Evolutionary conservation across 2,888 invertebrate species (phyloP), one percentile per base, ranked within the genome.

Genomic region (Arctia plantaginis): DNA sequence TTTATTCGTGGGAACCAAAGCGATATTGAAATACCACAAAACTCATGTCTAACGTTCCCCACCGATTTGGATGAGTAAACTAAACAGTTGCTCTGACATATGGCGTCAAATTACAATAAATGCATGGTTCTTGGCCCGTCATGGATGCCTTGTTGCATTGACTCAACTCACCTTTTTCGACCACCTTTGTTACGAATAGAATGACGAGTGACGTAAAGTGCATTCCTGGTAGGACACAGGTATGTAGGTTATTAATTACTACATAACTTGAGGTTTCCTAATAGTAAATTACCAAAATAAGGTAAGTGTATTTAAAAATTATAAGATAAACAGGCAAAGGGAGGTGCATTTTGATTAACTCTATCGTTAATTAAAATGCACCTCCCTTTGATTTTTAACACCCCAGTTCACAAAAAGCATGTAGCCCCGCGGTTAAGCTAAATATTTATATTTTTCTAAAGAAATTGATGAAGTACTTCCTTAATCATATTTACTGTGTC

Each of bases 81-180:
- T 27, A 39, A 78, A 77, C 86, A 81, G 84, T 84, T 84, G 85
- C 62, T 2, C 67, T 44, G 79, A 71, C 85, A 85, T 85, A 82
- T 81, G 84, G 84, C 62, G 59, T 30, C 67, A 66, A 62, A 62
- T 62, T 62, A 62, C 30, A 62, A 62, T 62, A 39, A 33, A 39
- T 18, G 23, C 47, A 67, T 33, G 47, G 30, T 33, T n/a, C 69
- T 35, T 39, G 59, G n/a, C 59, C 51, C 69, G 64, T 77, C 70
- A 77, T 72, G 73, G 72, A 55, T 51, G 72, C 67, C 12, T 65
- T 69, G 69, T 69, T 70, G 35, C 68, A 71, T 75, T 77, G 72
- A 78, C 59, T 77, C 74, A 76, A 73, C 66, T 74, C 69, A 70
- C 80, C 77, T 74, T 82, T 75, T 62, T 68, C 55, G 75, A 76